Base-by-base conservation (phyloP, 2,113 vertebrate genomes). In the Calidris pygmaea region DNA sequence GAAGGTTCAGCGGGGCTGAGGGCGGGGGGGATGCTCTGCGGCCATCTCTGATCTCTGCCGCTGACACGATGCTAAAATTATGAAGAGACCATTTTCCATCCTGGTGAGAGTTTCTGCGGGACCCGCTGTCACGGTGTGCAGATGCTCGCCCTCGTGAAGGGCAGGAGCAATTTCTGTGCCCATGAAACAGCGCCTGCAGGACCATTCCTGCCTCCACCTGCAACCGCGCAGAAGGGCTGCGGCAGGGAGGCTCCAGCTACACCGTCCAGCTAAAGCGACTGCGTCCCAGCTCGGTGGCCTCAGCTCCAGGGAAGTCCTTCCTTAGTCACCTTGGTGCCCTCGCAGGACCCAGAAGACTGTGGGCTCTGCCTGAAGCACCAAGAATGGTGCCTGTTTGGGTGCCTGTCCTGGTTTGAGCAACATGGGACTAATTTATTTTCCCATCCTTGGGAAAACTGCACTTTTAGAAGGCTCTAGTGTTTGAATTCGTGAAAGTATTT, bases 11-110 rank as follows among this genome's bases (percentile, higher is more conserved):
- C 13, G 14, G 55, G 53, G 48, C 45, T 59, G 21, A 1, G 7
- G 6, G 56, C 14, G 41, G 34, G 7, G 6, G 43, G 62, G 53
- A 11, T 24, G 8, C 6, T 32, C 32, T n/a, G 26, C 45, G 27
- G 65, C 12, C 34, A 4, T 26, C 30, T 73, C 6, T 0, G 7
- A 15, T 9, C 0, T 0, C 41, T n/a, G 70, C 35, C 3, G 27
- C n/a, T 26, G 79, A 43, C 43, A 29, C 3, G 3, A 39, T 12
- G 21, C 41, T 43, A 8, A 89, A 81, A 70, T 11, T n/a, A 43
- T 4, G 17, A 71, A 32, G 19, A 0, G 8, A 27, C 55, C 5
- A 0, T 65, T 70, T 39, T 86, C 50, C 47, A 48, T 9, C 27
- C 34, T 6, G 52, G 21, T 2, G 22, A 7, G 78, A 37, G 41